Conservation (phyloP, 2,797 vertebrate genomes). For the Rousettus madagascariensis region DNA sequence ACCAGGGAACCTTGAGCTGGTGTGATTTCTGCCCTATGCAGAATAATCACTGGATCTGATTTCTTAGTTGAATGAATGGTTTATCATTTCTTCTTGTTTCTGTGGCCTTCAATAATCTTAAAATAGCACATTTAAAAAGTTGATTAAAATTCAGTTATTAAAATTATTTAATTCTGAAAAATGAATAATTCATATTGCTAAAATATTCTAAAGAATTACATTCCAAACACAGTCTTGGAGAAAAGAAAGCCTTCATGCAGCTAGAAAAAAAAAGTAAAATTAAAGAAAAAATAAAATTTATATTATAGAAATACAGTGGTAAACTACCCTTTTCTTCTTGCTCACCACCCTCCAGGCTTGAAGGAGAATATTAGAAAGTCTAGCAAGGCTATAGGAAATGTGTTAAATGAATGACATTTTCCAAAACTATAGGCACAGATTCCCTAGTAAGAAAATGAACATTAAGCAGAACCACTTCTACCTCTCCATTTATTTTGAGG, state of each 20-base stretch:
- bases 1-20: neutral
- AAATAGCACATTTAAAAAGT: slow-evolving; percentile 67
- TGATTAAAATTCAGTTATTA: slow-evolving; percentile 71
- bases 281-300: neutral
- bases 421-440: neutral
- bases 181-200: slow-evolving; percentile 73
- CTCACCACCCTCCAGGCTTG: neutral
- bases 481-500: neutral
- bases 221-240: neutral
- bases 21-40: neutral
- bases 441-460: slow-evolving; percentile 11
- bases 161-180: slow-evolving; percentile 65
- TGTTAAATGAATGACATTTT: neutral
- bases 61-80: slow-evolving; percentile 44
- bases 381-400: neutral
- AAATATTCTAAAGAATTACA: slow-evolving; percentile 56
- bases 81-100: slow-evolving; percentile 60
- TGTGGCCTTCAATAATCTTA: slow-evolving; percentile 54
- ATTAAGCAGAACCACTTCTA: neutral
- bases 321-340: neutral
- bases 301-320: neutral
- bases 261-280: neutral
- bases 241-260: slow-evolving; percentile 22
- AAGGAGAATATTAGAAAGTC: neutral
- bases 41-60: neutral